Conservation (phyloP, 2,888 invertebrate genomes). For the Drosophila tripunctata region DNA sequence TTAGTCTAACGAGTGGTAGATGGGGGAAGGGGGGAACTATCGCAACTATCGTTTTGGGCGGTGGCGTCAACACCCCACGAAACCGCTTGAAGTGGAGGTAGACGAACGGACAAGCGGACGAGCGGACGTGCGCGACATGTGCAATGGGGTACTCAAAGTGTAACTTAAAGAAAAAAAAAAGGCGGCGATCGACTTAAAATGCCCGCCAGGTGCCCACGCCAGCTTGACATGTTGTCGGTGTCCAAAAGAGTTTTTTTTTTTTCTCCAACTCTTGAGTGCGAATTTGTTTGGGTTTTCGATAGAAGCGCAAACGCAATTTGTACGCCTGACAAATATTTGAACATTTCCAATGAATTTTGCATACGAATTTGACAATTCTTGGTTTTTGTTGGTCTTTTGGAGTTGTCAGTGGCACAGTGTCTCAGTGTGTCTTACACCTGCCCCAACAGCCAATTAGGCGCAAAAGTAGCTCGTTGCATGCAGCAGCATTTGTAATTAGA, state of each 20-base stretch:
- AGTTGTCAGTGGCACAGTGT: slow-evolving; percentile 47
- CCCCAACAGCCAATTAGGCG: slow-evolving; percentile 61
- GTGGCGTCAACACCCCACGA: slow-evolving; percentile 48
- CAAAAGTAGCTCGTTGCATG: slow-evolving; percentile 58
- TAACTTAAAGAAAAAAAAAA: slow-evolving; percentile 49
- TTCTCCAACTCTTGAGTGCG: slow-evolving; percentile 40
- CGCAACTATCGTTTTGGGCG: slow-evolving; percentile 47
- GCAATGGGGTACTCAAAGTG: slow-evolving; percentile 38
- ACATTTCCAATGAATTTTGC: slow-evolving; percentile 63
- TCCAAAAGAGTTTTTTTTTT: slow-evolving; percentile 11
- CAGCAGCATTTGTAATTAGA: slow-evolving; percentile 60
- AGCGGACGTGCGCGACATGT: slow-evolving; percentile 40
- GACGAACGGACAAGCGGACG: slow-evolving; percentile 39
- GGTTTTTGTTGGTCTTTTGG: slow-evolving; percentile 37
- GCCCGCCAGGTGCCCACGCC: slow-evolving; percentile 70
- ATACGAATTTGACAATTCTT: slow-evolving; percentile 52
- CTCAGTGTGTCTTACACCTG: slow-evolving; percentile 56
- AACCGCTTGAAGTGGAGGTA: slow-evolving; percentile 30
- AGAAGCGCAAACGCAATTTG: slow-evolving; percentile 74
- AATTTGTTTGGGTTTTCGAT: slow-evolving; percentile 51
- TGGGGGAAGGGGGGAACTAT: slow-evolving; percentile 27
- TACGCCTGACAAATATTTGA: slow-evolving; percentile 68
- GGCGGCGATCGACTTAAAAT: slow-evolving; percentile 60
- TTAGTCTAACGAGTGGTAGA: not conserved
- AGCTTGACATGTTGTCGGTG: slow-evolving; percentile 28